Base-by-base conservation (phyloP, 2,797 vertebrate genomes). In the Pipistrellus kuhlii region DNA sequence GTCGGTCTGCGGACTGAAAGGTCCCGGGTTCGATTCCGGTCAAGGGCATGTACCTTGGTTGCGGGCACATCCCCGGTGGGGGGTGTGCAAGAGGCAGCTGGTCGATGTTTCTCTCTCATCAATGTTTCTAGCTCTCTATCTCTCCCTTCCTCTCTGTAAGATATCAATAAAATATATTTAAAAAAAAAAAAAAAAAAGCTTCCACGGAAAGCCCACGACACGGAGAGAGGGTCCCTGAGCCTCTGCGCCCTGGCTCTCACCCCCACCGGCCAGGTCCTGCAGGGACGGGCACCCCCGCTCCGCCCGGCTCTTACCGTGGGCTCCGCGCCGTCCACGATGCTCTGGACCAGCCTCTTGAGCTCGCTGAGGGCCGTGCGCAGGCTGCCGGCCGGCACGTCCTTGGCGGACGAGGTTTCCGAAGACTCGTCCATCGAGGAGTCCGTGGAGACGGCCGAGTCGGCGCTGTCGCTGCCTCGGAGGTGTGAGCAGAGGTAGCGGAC, bases 371-470 rank as follows among this genome's bases (percentile, higher is more conserved):
- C 98, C 15, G 99, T 98, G 91, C 99, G 98, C 85, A 99, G 98
- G 98, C 99, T 99, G 59, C 99, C 99, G 0, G 99, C 99, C 2
- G 99, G 99, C 90, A 99, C 98, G 0, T 99, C 99, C 98, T 99
- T 99, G 98, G 99, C 99, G 8, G 99, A 99, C 7, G 99, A 99
- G 59, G 99, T 99, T 98, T 99, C 99, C 0, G 99, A 99, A 80
- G 99, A 99, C 98, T 99, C 99, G 30, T 99, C 99, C 99, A 99
- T 99, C 32, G 99, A 99, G 91, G 99, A 99, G 98, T 99, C 99
- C 0, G 99, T 99, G 97, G 99, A 99, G 96, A 99, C 98, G 0
- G 99, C 99, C 0, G 99, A 99, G 97, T 99, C 99, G 0, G 99
- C 99, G 48, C 99, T 98, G 97, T 99, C 99, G 0, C 99, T 99